phyloP scores from a whole-genome alignment of 1,140 invertebrate species.

The Amyelois transitella region DNA sequence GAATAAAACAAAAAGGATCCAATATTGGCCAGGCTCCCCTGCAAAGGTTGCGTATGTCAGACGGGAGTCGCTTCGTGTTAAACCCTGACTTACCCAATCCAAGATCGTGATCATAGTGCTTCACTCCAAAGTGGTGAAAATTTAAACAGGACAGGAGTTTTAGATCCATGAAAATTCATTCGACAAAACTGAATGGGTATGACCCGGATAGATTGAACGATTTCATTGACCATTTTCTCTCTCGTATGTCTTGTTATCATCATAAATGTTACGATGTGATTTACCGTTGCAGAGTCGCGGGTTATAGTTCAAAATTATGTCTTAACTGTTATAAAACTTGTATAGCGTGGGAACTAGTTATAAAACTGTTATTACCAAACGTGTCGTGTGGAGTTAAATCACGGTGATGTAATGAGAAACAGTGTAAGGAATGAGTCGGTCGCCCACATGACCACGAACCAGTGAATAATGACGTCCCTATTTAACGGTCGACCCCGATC shows the following conservation, averaged over 20 bases:
- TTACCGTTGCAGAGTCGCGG: not conserved
- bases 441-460: no score
- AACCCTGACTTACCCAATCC: no score
- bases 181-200: conserved; percentile 3
- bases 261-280: conserved; percentile 25
- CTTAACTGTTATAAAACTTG: not conserved
- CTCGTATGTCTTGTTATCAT: conserved; percentile 20
- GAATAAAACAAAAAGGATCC: no score
- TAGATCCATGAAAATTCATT: no score
- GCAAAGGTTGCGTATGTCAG: no score
- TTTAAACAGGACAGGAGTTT: no score
- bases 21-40: no score
- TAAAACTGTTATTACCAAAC: not conserved
- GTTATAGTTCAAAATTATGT: not conserved
- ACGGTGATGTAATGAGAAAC: not conserved
- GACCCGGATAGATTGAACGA: not conserved
- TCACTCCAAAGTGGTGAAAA: no score
- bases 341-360: not conserved
- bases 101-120: no score
- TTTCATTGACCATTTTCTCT: conserved; percentile 3
- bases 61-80: no score
- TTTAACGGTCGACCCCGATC: no score
- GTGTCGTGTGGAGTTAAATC: not conserved
- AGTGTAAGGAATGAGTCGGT: not conserved
- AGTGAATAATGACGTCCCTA: no score